Evolutionary conservation across 1,140 invertebrate species (phyloP).

Genomic region (Chionoecetes opilio): DNA sequence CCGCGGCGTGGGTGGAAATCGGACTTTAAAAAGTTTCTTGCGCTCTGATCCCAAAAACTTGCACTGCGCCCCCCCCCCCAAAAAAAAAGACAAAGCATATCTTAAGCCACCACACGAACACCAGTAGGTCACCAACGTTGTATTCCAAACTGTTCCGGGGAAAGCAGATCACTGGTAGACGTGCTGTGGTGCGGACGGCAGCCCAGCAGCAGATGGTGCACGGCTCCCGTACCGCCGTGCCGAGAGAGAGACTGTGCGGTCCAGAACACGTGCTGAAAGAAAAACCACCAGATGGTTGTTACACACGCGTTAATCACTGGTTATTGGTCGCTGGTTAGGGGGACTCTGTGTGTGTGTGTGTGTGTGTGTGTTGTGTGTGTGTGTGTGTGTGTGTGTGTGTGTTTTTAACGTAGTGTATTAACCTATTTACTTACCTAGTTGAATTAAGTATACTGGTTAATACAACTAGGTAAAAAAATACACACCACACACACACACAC

Average conservation of each 20-base stretch:
- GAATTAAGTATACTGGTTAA: too few species aligned
- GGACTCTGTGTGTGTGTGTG: neutral
- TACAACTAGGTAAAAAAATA: too few species aligned
- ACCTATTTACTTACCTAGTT: too few species aligned
- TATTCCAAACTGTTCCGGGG: too few species aligned
- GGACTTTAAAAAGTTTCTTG: neutral
- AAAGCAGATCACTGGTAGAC: too few species aligned
- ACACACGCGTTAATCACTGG: neutral
- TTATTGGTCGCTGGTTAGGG: neutral
- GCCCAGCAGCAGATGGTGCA: neutral
- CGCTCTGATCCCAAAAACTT: too few species aligned
- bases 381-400: too few species aligned
- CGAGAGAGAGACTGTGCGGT: neutral
- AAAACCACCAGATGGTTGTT: neutral
- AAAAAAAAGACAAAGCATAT: too few species aligned
- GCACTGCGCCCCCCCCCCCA: too few species aligned
- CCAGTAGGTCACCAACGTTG: too few species aligned
- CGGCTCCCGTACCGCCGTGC: neutral
- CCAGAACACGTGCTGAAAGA: neutral
- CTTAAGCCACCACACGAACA: too few species aligned
- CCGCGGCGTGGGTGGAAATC: neutral
- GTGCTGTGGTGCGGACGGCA: neutral
- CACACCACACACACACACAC: neutral
- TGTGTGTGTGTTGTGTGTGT: neutral
- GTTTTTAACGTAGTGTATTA: too few species aligned